Percentiles rank a stretch among this genome's conserved stretches.
Conservation (phyloP, 1,140 invertebrate species). For the Pectinophora gossypiella region DNA sequence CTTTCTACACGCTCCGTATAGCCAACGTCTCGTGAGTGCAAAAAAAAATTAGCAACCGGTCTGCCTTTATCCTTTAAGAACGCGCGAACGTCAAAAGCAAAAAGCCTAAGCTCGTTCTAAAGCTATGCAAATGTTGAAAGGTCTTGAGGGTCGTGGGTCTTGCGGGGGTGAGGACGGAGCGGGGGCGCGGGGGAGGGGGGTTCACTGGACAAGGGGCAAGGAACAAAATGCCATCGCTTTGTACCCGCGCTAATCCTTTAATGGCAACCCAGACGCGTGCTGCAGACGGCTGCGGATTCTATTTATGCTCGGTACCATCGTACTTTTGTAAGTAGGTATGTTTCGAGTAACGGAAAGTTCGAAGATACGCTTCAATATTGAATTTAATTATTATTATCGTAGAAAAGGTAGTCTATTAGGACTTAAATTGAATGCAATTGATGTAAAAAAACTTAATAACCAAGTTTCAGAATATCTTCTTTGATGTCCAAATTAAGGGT, state of each 20-base stretch:
- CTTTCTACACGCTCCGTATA: too few relatives aligned
- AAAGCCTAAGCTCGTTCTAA: constrained; percentile 1
- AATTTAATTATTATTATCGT: too few relatives aligned
- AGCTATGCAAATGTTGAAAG: constrained; percentile 1
- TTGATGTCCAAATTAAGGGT: too few relatives aligned
- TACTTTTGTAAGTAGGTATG: too few relatives aligned
- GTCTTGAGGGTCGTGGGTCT: background rate
- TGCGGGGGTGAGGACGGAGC: background rate
- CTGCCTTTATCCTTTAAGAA: constrained; percentile 4
- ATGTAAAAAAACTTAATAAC: too few relatives aligned
- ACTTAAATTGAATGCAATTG: too few relatives aligned
- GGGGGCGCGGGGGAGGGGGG: background rate
- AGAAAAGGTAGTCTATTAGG: too few relatives aligned
- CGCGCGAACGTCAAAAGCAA: background rate
- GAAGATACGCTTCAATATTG: too few relatives aligned
- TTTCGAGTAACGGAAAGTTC: too few relatives aligned
- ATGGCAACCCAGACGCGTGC: background rate
- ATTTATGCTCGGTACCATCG: too few relatives aligned
- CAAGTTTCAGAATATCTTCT: too few relatives aligned
- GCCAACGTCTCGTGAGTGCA: background rate
- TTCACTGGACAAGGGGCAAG: background rate
- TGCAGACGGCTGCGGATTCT: background rate
- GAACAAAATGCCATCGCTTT: constrained; percentile 4
- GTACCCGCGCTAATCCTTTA: constrained; percentile 2
- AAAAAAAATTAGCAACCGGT: background rate